Evolutionary conservation across 1,140 invertebrate species (phyloP).

Genomic region (Drosophila neocordata): DNA sequence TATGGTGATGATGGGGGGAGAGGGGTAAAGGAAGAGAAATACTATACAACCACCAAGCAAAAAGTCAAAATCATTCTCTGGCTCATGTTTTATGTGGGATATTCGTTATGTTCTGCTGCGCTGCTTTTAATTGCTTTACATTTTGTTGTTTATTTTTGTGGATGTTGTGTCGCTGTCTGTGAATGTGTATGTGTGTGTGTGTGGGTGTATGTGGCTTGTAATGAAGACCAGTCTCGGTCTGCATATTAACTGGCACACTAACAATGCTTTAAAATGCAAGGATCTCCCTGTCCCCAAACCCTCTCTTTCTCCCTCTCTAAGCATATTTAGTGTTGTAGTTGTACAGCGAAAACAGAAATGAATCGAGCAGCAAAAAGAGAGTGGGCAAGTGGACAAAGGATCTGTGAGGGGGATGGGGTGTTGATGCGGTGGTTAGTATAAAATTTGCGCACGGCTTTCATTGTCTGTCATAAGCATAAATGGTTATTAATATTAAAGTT

Average conservation of each 20-base stretch:
- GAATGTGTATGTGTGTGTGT: conserved; percentile 21
- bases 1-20: not conserved
- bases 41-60: conserved; percentile 30
- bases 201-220: conserved; percentile 49
- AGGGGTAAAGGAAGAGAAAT: not conserved
- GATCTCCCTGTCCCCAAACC: not conserved
- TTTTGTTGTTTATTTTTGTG: conserved; percentile 69
- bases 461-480: conserved; percentile 77
- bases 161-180: conserved; percentile 39
- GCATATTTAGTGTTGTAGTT: conserved; percentile 72
- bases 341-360: conserved; percentile 55
- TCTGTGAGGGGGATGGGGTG: too few relatives aligned
- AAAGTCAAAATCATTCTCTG: conserved; percentile 66
- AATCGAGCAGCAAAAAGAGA: conserved; percentile 5
- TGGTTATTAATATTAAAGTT: conserved; percentile 77
- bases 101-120: conserved; percentile 67
- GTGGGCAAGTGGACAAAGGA: too few relatives aligned
- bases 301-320: conserved; percentile 34
- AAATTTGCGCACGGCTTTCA: conserved; percentile 50
- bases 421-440: not conserved
- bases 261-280: conserved; percentile 69
- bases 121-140: conserved; percentile 81
- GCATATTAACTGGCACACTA: conserved; percentile 73
- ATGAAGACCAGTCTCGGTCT: conserved; percentile 72
- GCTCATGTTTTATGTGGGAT: conserved; percentile 76